Base-by-base conservation (phyloP, 2,797 vertebrate species). In the Eulemur albifrons region DNA sequence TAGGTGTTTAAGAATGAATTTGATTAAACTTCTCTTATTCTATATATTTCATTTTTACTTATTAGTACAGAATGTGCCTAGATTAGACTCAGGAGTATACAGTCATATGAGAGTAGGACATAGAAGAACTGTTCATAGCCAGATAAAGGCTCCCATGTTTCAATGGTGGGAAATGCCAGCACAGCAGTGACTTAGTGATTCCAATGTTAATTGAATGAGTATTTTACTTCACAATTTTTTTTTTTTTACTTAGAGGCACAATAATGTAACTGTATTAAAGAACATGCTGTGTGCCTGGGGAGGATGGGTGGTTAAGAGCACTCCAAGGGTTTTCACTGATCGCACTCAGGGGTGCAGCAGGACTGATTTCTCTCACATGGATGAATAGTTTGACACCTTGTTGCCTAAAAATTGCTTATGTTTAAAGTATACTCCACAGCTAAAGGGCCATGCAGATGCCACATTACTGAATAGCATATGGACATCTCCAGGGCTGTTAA, bases 341-440 rank as follows among this genome's bases (percentile, higher is more conserved):
- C 69, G 32, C 82, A 54, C 93, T 90, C 96, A 50, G 67, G 87
- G 81, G 88, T 69, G 38, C 17, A n/a, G 63, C 81, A 81, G 61
- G 52, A 94, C 50, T 91, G 83, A 96, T 97, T 90, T 95, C 86
- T 61, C 43, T 96, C 80, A 45, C 61, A 90, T 70, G 96, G 87
- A 52, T 95, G 94, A 93, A 77, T 43, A 92, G 88, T 86, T 88
- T 95, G 95, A 98, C 92, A 97, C 93, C 97, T 98, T 97, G 95
- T 97, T 97, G 91, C 95, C 97, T 96, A 96, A 97, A 97, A 97
- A 90, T 93, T 95, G 96, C 96, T 96, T 97, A 90, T 97, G 95
- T 94, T 96, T 96, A 95, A 97, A 96, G 81, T 73, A 88, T 32
- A 83, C 50, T 40, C 63, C 85, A 85, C 81, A 96, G 94, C 93